phyloP scores from a whole-genome alignment of 2,113 vertebrate genomes.

The Labeo catla region DNA sequence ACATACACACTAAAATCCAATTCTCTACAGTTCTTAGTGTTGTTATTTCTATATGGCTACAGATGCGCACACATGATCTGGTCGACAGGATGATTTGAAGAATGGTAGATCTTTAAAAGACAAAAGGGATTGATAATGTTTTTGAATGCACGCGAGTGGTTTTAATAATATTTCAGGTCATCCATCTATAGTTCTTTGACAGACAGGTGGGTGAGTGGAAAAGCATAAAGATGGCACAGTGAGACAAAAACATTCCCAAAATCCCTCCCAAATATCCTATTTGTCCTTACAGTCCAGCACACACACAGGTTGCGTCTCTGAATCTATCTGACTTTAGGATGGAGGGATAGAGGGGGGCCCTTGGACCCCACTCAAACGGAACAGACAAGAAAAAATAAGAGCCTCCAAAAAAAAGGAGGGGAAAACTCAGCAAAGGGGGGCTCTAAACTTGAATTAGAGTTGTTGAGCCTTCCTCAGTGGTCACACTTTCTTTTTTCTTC shows the following conservation, averaged over 20 bases:
- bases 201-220: constrained; percentile 45
- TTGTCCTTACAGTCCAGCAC: constrained; percentile 31
- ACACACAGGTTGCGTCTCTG: constrained; percentile 41
- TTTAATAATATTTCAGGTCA: constrained; percentile 32
- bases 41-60: background rate
- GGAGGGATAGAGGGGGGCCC: constrained; percentile 30
- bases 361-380: constrained; percentile 71
- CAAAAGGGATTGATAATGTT: background rate
- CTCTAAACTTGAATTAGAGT: constrained; percentile 74
- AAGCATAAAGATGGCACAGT: constrained; percentile 44
- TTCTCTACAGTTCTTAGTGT: constrained; percentile 3
- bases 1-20: constrained; percentile 37
- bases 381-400: constrained; percentile 65
- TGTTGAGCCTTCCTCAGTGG: constrained; percentile 71
- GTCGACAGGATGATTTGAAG: background rate
- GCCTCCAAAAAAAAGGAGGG: constrained; percentile 63
- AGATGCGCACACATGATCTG: constrained; percentile 42
- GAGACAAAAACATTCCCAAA: constrained; percentile 57
- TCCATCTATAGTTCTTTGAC: constrained; percentile 60
- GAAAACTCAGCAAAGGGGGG: constrained; percentile 75
- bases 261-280: constrained; percentile 39
- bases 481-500: constrained; percentile 61
- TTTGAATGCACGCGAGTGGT: background rate
- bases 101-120: background rate
- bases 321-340: constrained; percentile 35